Base-by-base conservation (phyloP, 2,888 invertebrate genomes). In the Xestia rhomboidea region DNA sequence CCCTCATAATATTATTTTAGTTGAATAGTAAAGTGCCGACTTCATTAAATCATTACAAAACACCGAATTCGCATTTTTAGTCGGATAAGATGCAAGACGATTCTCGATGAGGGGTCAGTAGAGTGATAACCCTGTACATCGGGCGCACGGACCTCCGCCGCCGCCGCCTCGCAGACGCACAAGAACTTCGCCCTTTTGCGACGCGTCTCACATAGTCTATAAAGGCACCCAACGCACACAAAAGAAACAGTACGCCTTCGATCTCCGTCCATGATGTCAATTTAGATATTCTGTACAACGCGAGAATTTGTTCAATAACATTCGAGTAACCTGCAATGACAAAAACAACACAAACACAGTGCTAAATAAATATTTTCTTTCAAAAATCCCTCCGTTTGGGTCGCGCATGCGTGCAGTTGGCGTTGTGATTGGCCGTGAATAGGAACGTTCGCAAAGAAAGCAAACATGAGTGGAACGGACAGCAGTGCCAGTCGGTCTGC, bases 221-320 rank as follows among this genome's bases (percentile, higher is more conserved):
- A 96, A 96, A 96, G 94, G 91, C 95, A 89, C 90, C 92, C 89
- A 92, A 81, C 93, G 91, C 91, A 90, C 92, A 93, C 94, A 93
- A 93, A 93, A 93, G 93, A 93, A 94, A 92, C 96, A 96, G 96
- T 96, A 90, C 92, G 93, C 92, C 92, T 91, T 91, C 93, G 93
- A 93, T 94, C 95, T 93, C 93, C 93, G 94, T 87, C 92, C 93
- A 95, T 91, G 95, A 95, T 95, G 96, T 93, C 89, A 93, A 93
- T 92, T 91, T 92, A 93, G 89, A 89, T 85, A 88, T 87, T 89
- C 87, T 87, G 84, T 90, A 91, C 86, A 90, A 92, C 89, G 89
- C 89, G 90, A 87, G 81, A 77, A 84, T 83, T 74, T 89, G 84
- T 70, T 79, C 54, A 60, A 57, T 57, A 77, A 82, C 80, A 44